A percentile compares a stretch with the other conserved stretches of the same genome.
phyloP scores from a whole-genome alignment of 2,113 vertebrate species.

The Camelus bactrianus region DNA sequence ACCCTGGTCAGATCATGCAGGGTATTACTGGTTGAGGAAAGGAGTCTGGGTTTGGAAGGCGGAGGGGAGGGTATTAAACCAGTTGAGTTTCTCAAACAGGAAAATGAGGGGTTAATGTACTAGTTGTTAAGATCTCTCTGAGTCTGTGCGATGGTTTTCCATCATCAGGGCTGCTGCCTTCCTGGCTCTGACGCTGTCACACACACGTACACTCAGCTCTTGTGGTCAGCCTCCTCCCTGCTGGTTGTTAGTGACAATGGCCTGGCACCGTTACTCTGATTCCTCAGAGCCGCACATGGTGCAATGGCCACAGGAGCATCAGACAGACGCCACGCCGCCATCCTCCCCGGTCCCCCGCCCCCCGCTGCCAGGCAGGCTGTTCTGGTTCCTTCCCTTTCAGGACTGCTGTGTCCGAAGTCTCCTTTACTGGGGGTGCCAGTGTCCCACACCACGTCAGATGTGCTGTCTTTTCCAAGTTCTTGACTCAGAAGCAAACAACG shows the following conservation, averaged over 20 bases:
- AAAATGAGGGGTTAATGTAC: fast-evolving
- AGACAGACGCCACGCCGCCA: background rate
- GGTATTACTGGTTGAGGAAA: background rate
- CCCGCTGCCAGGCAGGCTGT: too few relatives aligned
- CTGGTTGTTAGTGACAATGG: background rate
- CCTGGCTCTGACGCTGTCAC: background rate
- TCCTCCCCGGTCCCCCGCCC: fast-evolving
- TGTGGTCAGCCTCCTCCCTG: background rate
- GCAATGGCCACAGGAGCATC: fast-evolving
- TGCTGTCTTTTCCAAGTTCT: background rate
- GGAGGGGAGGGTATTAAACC: fast-evolving
- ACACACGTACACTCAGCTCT: fast-evolving
- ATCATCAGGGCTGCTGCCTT: background rate
- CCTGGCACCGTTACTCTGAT: background rate
- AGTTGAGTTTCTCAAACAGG: background rate
- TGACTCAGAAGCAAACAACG: background rate
- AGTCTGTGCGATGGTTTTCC: fast-evolving
- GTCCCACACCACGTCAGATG: too few relatives aligned
- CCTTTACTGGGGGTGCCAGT: background rate
- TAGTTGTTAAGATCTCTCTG: background rate
- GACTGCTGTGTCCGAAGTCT: background rate
- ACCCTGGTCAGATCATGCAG: fast-evolving
- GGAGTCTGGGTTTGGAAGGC: background rate
- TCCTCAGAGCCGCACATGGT: fast-evolving
- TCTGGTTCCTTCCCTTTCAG: background rate